Conservation (phyloP, 2,888 invertebrate genomes). For the Acanthosepion esculentum region DNA sequence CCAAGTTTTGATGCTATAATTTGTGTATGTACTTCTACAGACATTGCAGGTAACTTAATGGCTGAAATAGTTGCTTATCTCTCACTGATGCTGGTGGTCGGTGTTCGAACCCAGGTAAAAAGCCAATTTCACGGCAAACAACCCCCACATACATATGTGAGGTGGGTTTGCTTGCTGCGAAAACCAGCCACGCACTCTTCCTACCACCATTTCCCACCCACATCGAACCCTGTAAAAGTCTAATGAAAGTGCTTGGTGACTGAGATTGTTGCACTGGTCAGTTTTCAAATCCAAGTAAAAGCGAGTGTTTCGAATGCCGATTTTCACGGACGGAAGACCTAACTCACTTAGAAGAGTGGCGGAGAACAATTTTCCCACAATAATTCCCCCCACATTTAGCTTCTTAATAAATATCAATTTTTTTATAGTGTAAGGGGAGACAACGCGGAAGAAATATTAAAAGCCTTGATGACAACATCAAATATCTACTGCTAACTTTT, state of each 20-base stretch:
- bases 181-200: no score
- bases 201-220: no score
- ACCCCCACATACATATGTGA: not conserved
- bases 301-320: not conserved
- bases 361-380: not conserved
- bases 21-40: not conserved
- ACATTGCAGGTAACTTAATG: not conserved
- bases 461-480: not conserved
- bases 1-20: not conserved
- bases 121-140: not conserved
- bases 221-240: no score
- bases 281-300: no score
- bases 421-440: not conserved
- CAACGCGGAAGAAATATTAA: not conserved
- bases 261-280: no score
- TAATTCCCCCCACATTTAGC: no score
- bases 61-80: not conserved
- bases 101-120: not conserved
- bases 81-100: no score
- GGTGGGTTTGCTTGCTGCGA: not conserved
- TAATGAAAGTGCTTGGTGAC: no score
- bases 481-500: not conserved
- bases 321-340: not conserved
- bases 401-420: not conserved
- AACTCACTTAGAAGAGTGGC: not conserved